Evolutionary conservation across 2,888 invertebrate species (phyloP).

Genomic region (Scrobipalpa costella): DNA sequence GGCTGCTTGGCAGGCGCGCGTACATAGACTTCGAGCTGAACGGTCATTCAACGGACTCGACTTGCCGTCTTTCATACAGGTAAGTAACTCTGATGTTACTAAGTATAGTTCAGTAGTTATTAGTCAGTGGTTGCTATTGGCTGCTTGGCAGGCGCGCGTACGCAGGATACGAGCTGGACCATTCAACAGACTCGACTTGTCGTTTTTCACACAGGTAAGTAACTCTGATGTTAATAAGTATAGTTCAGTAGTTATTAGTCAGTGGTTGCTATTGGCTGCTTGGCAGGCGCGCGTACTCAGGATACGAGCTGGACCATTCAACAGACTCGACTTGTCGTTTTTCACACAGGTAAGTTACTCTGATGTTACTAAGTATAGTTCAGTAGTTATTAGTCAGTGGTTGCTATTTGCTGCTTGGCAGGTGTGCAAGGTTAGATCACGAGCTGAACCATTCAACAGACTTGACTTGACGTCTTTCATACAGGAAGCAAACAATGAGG

Average conservation of each 20-base stretch:
- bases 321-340: too few species aligned
- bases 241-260: constrained; percentile 56
- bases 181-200: constrained; percentile 56
- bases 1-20: neutral
- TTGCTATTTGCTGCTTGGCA: neutral
- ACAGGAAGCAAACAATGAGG: constrained; percentile 46
- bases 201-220: constrained; percentile 64
- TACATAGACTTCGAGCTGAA: too few species aligned
- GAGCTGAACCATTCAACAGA: constrained; percentile 54
- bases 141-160: constrained; percentile 50
- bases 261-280: constrained; percentile 49
- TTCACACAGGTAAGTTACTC: too few species aligned
- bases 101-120: too few species aligned
- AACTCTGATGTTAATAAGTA: too few species aligned
- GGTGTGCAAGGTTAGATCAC: neutral
- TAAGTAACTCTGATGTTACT: constrained; percentile 34
- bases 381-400: too few species aligned
- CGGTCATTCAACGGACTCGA: constrained; percentile 52
- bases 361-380: too few species aligned
- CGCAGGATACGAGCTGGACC: constrained; percentile 56
- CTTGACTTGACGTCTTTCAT: constrained; percentile 63
- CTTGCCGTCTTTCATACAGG: constrained; percentile 64
- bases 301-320: constrained; percentile 58
- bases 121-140: constrained; percentile 47
- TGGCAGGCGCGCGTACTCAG: constrained; percentile 50